These are phyloP conservation scores for Drosophila mercatorum DNA, from an alignment of 2,888 invertebrate genomes.

Conservation along the genomic window DNA sequence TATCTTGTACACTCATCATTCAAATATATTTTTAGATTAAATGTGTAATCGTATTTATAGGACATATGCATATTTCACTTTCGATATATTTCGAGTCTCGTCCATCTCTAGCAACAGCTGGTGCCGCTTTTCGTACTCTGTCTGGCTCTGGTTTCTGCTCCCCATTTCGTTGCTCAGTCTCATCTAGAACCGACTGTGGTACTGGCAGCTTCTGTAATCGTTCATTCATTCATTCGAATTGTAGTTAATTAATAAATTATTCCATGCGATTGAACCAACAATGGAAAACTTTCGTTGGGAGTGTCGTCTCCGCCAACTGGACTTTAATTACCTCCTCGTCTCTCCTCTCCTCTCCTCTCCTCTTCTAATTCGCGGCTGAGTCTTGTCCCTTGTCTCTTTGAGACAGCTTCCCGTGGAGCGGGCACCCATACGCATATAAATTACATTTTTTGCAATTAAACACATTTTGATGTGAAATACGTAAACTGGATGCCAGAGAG, in stretches of 20 bases:
- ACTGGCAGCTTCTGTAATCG: conserved; percentile 60
- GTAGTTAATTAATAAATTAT: conserved; percentile 80
- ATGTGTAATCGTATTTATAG: background rate
- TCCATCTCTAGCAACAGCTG: conserved; percentile 29
- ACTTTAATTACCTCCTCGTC: conserved; percentile 55
- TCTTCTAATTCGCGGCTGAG: background rate
- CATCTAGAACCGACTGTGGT: conserved; percentile 9
- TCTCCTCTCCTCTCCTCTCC: background rate
- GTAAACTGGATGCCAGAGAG: conserved; percentile 1
- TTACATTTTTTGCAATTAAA: conserved; percentile 69
- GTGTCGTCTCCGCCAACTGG: conserved; percentile 34
- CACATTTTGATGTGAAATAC: conserved; percentile 66
- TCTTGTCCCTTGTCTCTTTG: background rate
- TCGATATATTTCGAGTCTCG: background rate
- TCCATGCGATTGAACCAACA: conserved; percentile 78
- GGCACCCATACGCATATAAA: conserved; percentile 47
- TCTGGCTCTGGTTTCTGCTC: background rate
- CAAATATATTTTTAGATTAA: background rate
- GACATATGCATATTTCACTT: background rate
- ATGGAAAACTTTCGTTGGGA: conserved; percentile 60
- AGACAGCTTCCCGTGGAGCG: background rate
- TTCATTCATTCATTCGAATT: conserved; percentile 80
- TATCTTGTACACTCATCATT: no score
- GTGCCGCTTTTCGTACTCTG: conserved; percentile 3
- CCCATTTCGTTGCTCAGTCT: background rate